A percentile compares a stretch with the other conserved stretches of the same genome.
phyloP scores from a whole-genome alignment of 2,888 invertebrate species.

The Rotaria socialis region DNA sequence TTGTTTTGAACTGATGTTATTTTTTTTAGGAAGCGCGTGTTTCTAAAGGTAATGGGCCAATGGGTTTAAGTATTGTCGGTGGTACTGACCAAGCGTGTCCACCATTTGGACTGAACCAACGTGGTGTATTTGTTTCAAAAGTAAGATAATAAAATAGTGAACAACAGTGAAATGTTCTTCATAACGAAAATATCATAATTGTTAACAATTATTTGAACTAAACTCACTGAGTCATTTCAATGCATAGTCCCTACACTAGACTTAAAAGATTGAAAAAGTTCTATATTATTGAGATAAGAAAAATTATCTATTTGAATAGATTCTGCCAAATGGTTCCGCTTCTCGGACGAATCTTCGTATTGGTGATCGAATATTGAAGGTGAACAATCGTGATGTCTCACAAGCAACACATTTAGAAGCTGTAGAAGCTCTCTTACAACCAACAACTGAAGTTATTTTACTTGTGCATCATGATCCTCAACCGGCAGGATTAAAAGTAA shows the following conservation, averaged over 20 bases:
- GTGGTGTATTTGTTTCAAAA: conserved; percentile 84
- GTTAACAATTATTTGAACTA: too few relatives aligned
- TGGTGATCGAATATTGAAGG: conserved; percentile 84
- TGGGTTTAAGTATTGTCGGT: conserved; percentile 93
- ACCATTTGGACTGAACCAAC: conserved; percentile 82
- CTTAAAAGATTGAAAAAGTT: too few relatives aligned
- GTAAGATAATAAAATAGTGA: not conserved
- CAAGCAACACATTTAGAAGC: conserved; percentile 87
- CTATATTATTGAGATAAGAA: too few relatives aligned
- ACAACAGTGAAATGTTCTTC: not conserved
- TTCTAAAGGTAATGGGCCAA: conserved; percentile 42
- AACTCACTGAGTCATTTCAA: too few relatives aligned
- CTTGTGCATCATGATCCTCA: conserved; percentile 86
- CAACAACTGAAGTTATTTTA: conserved; percentile 72
- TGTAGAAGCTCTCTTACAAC: conserved; percentile 70
- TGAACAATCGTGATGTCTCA: conserved; percentile 77
- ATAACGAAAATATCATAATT: too few relatives aligned
- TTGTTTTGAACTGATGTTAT: too few relatives aligned
- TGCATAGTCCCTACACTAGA: too few relatives aligned
- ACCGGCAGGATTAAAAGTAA: conserved; percentile 72
- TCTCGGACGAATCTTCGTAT: conserved; percentile 80
- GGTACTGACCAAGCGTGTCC: conserved; percentile 95
- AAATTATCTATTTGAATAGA: conserved; percentile 52
- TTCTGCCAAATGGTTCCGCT: conserved; percentile 88
- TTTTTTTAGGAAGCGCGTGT: conserved; percentile 38